A percentile compares a stretch with the other conserved stretches of the same genome.
Conservation (phyloP, 1,140 invertebrate species). For the Mesaphorura yosii region DNA sequence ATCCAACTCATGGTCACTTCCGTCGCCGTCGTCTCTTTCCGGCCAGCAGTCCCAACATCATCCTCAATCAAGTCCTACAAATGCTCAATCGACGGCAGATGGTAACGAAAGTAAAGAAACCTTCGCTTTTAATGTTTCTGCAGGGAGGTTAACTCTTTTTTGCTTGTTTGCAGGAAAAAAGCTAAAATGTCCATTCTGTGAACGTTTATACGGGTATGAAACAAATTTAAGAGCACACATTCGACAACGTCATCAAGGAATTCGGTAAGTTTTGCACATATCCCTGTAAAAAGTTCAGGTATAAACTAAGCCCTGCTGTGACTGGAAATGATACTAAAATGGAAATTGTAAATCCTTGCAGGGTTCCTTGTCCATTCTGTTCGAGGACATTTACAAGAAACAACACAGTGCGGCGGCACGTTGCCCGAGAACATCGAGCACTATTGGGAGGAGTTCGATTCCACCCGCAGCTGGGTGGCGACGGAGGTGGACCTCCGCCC, state of each 20-base stretch:
- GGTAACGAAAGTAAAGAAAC: slow-evolving; percentile 12
- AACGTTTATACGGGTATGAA: slow-evolving; percentile 82
- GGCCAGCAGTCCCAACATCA: slow-evolving; percentile 26
- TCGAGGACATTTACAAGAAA: slow-evolving; percentile 74
- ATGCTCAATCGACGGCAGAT: slow-evolving; percentile 29
- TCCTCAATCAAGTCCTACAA: slow-evolving; percentile 16
- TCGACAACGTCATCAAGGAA: slow-evolving; percentile 75
- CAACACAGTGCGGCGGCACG: slow-evolving; percentile 46
- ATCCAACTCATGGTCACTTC: slow-evolving; percentile 27
- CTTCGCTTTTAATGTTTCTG: neutral
- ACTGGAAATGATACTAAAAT: too few species aligned
- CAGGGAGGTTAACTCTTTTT: slow-evolving; percentile 7
- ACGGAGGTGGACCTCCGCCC: slow-evolving; percentile 14
- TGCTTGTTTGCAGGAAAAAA: slow-evolving; percentile 55
- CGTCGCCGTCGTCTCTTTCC: slow-evolving; percentile 27
- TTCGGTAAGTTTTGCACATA: slow-evolving; percentile 61
- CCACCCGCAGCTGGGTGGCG: slow-evolving; percentile 16
- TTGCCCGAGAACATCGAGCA: slow-evolving; percentile 29
- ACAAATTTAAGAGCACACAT: slow-evolving; percentile 82
- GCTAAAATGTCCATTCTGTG: slow-evolving; percentile 80
- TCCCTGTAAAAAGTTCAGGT: slow-evolving; percentile 34
- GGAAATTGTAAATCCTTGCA: too few species aligned
- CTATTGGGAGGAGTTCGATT: slow-evolving; percentile 27
- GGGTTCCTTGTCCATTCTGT: slow-evolving; percentile 30
- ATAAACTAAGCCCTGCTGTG: too few species aligned